phyloP scores from a whole-genome alignment of 2,888 invertebrate genomes.

The Drosophila tanythrix region DNA sequence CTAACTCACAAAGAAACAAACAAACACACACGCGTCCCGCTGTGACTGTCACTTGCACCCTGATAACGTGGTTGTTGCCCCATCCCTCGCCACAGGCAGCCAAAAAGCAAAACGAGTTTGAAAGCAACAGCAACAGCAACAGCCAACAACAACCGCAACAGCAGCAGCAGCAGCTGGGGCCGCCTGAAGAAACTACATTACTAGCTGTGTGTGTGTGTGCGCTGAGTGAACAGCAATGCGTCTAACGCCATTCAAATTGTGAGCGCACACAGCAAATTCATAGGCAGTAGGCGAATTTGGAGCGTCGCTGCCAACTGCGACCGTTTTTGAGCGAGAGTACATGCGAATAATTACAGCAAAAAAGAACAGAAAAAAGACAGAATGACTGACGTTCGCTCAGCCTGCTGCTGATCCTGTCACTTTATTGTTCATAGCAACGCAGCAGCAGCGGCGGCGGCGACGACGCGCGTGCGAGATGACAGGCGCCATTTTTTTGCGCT shows the following conservation, averaged over 20 bases:
- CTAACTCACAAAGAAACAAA: background rate
- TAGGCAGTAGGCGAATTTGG: constrained; percentile 30
- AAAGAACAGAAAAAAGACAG: background rate
- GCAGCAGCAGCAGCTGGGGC: constrained; percentile 37
- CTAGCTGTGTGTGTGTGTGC: constrained; percentile 4
- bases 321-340: constrained; percentile 20
- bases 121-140: constrained; percentile 35
- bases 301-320: constrained; percentile 20
- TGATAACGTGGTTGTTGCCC: constrained; percentile 8
- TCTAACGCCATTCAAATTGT: constrained; percentile 46
- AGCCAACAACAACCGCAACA: constrained; percentile 18
- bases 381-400: constrained; percentile 12
- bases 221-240: constrained; percentile 13
- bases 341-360: constrained; percentile 36
- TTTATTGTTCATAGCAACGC: constrained; percentile 17
- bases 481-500: constrained; percentile 58
- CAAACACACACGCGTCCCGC: constrained; percentile 21
- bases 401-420: constrained; percentile 46
- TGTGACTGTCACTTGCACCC: constrained; percentile 31
- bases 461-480: constrained; percentile 59
- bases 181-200: constrained; percentile 34
- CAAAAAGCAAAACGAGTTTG: constrained; percentile 59
- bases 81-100: constrained; percentile 6
- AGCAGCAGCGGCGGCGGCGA: background rate
- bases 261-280: constrained; percentile 30